Base-by-base conservation (phyloP, 2,888 invertebrate genomes). In the Trissolcus japonicus region DNA sequence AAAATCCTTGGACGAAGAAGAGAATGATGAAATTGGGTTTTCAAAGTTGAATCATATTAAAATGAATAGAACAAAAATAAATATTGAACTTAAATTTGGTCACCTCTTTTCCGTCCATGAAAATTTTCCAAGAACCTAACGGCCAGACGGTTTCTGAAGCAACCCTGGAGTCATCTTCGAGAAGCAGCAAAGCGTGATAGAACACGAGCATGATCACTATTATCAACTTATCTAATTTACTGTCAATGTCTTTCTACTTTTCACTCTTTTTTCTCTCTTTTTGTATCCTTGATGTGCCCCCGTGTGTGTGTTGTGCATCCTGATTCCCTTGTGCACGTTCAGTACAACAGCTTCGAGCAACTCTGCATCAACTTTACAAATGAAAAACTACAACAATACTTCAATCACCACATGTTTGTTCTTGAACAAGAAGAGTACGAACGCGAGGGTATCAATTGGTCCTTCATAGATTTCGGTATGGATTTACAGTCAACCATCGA, bases 341-440 rank as follows among this genome's bases (percentile, higher is more conserved):
- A 96, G 96, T 94, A 92, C 92, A 97, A 97, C 92, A 94, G 96
- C 89, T 97, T 97, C 92, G 96, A 97, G 91, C 97, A 97, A 91
- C 93, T 97, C 89, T 97, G 97, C 92, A 96, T 97, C 93, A 97
- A 97, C 92, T 97, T 96, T 92, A 96, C 96, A 87, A 97, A 97
- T 90, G 97, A 97, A 92, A 95, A 96, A 90, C 93, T 97, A 85
- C 97, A 97, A 91, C 97, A 97, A 90, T 97, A 95, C 92, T 97
- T 97, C 94, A 97, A 97, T 91, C 96, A 97, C 90, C 94, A 96
- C 92, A 97, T 97, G 97, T 97, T 97, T 91, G 94, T 97, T 84
- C 92, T 97, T 90, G 97, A 97, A 91, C 97, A 97, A 92, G 97
- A 97, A 90, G 96, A 97, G 89, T 97, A 97, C 92, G 95, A 96